Conservation (phyloP, 2,888 invertebrate genomes). For the Metallyticus violacea region DNA sequence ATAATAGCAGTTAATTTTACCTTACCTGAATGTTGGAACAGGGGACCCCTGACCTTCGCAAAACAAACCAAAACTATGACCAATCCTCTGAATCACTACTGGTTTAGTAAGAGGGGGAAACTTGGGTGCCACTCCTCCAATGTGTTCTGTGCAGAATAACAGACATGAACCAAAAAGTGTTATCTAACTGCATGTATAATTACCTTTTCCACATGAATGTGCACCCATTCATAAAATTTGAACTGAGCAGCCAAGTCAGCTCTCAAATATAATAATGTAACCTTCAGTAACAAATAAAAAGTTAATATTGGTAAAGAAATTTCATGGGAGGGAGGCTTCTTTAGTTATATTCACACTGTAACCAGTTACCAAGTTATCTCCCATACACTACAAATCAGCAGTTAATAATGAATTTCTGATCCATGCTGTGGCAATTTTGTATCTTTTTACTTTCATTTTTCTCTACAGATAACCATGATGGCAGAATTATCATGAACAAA, state of each 20-base stretch:
- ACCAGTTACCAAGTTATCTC: not conserved
- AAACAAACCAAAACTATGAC: conserved; percentile 44
- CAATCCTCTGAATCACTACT: conserved; percentile 39
- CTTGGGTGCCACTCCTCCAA: conserved; percentile 36
- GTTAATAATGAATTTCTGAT: not conserved
- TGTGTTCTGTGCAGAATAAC: conserved; percentile 32
- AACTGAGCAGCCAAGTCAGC: not conserved
- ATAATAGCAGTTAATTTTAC: not conserved
- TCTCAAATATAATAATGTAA: not conserved
- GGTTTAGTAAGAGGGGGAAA: conserved; percentile 43
- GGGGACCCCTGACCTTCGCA: conserved; percentile 48
- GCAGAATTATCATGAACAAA: not conserved
- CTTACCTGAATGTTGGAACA: conserved; percentile 43
- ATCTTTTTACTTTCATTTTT: not conserved
- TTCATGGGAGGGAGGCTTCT: too few species aligned
- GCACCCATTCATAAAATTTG: not conserved
- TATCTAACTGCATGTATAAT: not conserved
- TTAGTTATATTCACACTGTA: too few species aligned
- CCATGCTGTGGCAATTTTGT: too few species aligned
- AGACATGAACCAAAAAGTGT: not conserved
- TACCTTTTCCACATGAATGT: not conserved
- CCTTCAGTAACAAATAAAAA: too few species aligned
- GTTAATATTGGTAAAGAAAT: too few species aligned
- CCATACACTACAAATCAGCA: not conserved
- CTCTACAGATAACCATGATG: not conserved